These are phyloP conservation scores for Neolamprologus cancellatus DNA, from an alignment of 2,113 vertebrate species.

Conservation along the genomic window DNA sequence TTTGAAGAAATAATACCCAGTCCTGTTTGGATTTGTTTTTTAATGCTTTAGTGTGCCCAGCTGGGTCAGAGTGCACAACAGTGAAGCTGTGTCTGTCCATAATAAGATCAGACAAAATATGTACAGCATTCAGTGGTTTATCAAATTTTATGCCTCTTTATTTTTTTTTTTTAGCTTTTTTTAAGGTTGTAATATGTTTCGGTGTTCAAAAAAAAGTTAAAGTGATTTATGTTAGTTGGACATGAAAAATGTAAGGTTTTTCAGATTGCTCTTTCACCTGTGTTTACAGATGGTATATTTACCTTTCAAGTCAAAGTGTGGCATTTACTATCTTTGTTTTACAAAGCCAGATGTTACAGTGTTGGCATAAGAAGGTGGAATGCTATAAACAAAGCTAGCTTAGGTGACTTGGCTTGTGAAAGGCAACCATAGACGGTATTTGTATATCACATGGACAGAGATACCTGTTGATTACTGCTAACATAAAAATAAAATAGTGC, in stretches of 20 bases:
- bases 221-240: neutral
- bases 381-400: neutral
- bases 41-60: neutral
- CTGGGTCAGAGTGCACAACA: slow-evolving; percentile 1
- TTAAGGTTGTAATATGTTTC: neutral
- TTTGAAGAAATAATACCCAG: neutral
- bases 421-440: neutral
- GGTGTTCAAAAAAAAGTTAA: neutral
- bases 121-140: neutral
- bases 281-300: neutral
- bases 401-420: neutral
- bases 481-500: neutral
- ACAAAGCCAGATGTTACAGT: neutral
- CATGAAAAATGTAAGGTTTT: neutral
- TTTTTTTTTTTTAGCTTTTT: neutral
- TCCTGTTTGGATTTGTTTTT: neutral
- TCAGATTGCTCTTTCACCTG: neutral
- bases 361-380: neutral
- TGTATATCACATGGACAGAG: neutral
- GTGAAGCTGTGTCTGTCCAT: neutral
- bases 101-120: neutral
- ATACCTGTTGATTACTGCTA: neutral
- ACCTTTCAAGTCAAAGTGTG: neutral
- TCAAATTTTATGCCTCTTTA: neutral
- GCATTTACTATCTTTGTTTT: neutral